Percentiles rank a stretch among this genome's conserved stretches.
Evolutionary conservation across 2,113 vertebrate species (phyloP).

Genomic region (Serilophus lunatus): DNA sequence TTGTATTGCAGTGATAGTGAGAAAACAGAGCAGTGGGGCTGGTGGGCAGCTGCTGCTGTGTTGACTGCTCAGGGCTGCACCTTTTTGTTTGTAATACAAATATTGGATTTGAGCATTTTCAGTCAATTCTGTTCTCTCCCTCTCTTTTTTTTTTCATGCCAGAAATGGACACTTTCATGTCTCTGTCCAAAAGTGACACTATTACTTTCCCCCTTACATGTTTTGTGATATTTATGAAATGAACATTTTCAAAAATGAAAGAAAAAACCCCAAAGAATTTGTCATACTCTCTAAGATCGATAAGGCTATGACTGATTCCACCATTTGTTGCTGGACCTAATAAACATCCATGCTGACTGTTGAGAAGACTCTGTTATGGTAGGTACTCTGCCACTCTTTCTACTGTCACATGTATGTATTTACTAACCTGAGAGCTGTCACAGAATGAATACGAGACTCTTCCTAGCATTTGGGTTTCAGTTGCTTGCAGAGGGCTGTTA

Average conservation of each 20-base stretch:
- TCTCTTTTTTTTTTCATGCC: not conserved
- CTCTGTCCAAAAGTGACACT: not conserved
- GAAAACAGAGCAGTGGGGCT: not conserved
- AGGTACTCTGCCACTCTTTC: not conserved
- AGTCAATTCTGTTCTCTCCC: not conserved
- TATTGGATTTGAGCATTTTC: not conserved
- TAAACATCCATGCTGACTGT: not conserved
- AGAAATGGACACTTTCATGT: not conserved
- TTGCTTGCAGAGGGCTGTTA: not conserved
- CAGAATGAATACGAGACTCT: not conserved
- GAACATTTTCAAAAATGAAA: not conserved
- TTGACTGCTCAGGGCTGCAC: not conserved
- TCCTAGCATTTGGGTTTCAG: not conserved
- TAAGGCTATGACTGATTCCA: not conserved
- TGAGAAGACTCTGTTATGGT: not conserved
- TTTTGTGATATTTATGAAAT: not conserved
- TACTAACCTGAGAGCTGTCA: not conserved
- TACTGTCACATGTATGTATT: rapidly evolving
- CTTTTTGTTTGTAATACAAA: not conserved
- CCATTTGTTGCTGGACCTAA: not conserved
- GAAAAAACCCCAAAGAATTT: rapidly evolving
- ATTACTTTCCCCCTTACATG: rapidly evolving
- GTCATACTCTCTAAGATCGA: not conserved
- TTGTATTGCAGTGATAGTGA: rapidly evolving
- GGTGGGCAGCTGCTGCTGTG: not conserved